Evolutionary conservation across 2,797 vertebrate species (phyloP).

Genomic region (Loriculus beryllinus): DNA sequence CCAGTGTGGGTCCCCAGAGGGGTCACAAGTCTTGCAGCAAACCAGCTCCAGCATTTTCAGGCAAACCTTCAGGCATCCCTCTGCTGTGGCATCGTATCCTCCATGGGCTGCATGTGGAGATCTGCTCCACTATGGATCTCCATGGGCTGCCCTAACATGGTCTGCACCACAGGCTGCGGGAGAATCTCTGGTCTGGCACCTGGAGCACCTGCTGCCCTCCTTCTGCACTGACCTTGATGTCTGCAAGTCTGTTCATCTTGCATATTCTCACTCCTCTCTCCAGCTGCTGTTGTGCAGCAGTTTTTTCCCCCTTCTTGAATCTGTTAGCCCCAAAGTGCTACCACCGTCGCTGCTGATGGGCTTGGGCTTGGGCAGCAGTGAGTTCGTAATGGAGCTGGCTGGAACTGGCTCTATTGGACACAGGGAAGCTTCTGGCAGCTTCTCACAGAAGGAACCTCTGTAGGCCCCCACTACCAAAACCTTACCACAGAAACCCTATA

Average conservation of each 20-base stretch:
- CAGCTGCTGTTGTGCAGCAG: too few species aligned
- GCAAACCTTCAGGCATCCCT: background rate
- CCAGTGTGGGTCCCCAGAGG: too few species aligned
- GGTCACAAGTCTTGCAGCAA: background rate
- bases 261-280: background rate
- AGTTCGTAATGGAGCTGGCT: background rate
- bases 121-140: background rate
- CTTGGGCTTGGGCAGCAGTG: background rate
- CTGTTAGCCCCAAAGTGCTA: background rate
- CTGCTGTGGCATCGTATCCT: background rate
- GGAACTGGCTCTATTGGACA: background rate
- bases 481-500: background rate
- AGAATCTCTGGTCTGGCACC: too few species aligned
- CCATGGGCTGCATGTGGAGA: background rate
- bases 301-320: background rate
- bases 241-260: background rate
- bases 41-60: background rate
- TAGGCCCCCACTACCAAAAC: background rate
- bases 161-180: background rate
- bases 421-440: background rate
- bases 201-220: background rate
- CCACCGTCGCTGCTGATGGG: background rate
- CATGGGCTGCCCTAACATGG: too few species aligned
- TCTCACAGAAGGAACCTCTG: background rate
- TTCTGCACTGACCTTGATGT: background rate